Conservation (phyloP, 2,113 vertebrate genomes). For the Catharus bicknelli region DNA sequence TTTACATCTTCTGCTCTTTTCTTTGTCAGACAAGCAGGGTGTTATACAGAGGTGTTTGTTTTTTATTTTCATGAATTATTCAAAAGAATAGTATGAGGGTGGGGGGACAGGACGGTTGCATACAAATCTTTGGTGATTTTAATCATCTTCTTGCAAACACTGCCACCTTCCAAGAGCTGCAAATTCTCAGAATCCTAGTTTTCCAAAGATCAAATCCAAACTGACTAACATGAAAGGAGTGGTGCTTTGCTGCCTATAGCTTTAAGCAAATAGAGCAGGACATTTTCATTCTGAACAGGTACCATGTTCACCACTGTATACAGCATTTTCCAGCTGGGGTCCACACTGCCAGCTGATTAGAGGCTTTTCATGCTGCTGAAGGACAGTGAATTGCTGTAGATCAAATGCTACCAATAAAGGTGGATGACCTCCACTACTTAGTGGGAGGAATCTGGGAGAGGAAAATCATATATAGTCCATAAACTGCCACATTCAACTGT, state of each 20-base stretch:
- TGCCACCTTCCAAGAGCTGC: background rate
- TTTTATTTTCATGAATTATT: background rate
- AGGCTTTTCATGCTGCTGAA: conserved; percentile 47
- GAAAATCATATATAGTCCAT: background rate
- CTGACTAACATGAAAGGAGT: background rate
- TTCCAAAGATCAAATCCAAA: background rate
- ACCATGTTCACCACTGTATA: background rate
- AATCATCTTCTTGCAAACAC: background rate
- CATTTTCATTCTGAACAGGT: conserved; percentile 49
- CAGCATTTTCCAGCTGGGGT: conserved; percentile 25
- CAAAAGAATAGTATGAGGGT: background rate
- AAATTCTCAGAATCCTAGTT: background rate
- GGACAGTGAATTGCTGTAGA: conserved; percentile 40
- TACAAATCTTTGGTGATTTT: background rate
- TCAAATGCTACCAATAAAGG: conserved; percentile 34
- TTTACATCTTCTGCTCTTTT: conserved; percentile 1
- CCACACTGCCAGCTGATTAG: conserved; percentile 1
- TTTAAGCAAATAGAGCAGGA: background rate
- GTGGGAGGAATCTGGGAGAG: conserved; percentile 12
- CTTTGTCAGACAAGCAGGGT: background rate
- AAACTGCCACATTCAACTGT: background rate
- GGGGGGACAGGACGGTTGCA: accelerated
- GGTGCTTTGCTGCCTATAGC: background rate
- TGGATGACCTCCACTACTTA: conserved; percentile 3
- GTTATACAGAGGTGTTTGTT: background rate